Base-by-base conservation (phyloP, 2,888 invertebrate species). In the Acrocera orbiculus region DNA sequence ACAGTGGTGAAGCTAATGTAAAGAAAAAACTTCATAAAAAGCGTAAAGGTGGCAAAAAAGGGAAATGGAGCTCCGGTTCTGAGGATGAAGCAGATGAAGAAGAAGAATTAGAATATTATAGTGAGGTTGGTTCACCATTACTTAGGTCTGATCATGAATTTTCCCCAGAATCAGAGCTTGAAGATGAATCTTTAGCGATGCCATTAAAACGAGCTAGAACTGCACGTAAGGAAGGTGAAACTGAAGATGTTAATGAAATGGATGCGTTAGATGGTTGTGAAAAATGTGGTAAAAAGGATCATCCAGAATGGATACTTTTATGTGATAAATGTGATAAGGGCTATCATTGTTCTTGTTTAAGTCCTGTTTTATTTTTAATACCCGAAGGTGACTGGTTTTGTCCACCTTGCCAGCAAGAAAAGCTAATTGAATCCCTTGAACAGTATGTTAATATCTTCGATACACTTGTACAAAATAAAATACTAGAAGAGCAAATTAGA, bases 371-470 rank as follows among this genome's bases (percentile, higher is more conserved):
- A 26, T 76, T 93, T 62, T 73, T 86, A 19, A 83, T 98, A 47
- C 98, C 96, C 1, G 90, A 92, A 54, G 95, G 95, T 1, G 86
- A 93, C 58, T 98, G 96, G 98, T 89, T 74, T 62, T 98, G 98
- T 59, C 96, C 96, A 20, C 83, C 86, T 1, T 98, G 96, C 61
- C 85, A 90, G 58, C 96, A 96, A 61, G 86, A 83, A 49, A 70
- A 80, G 61, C 42, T 60, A 7, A 73, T 93, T 35, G 63, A 64
- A 34, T 74, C 76, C 14, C 60, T 96, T 30, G 76, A 80, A 50
- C 68, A 69, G 15, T 76, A 78, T 50, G 59, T 95, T 30, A 67
- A 67, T 36, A 80, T 80, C 33, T 77, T 75, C 44, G 87, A 93
- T 50, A 73, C 75, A 39, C 61, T 76, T 37, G 63, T 80, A 38